Base-by-base conservation (phyloP, 1,140 invertebrate species). In the Pomacea maculata region DNA sequence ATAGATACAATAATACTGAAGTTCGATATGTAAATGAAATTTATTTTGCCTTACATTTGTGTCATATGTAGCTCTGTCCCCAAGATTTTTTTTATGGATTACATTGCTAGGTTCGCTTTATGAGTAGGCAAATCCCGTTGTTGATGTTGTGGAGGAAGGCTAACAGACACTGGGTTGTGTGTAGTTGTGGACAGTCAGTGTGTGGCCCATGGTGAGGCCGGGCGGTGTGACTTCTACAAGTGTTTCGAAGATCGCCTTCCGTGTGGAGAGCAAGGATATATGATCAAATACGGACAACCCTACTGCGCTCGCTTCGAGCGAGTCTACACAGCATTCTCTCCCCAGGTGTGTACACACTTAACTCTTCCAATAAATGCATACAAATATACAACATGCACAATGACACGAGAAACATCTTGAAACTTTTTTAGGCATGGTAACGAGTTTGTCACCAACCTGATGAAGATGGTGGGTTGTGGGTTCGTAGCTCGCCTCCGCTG, bases 191-290 rank as follows among this genome's bases (percentile, higher is more conserved):
- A 81, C n/a, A 52, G 34, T 15, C 11, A 19, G 12, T 81, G 80
- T 61, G 34, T 63, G 19, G 75, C 65, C 2, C 78, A 79, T 64
- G 78, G 81, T 29, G 10, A 63, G n/a, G 78, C 77, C 34, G 81
- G 81, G 8, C 14, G 52, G n/a, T 82, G 81, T 67, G 81, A 82
- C 55, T 82, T 82, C 78, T 82, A 82, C 71, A 17, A 71, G 17
- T 82, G 81, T 67, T 82, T 82, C 65, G 81, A 82, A 45, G 34
- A 75, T n/a, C 61, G 81, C 14, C 55, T 82, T 25, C 65, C 78
- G 19, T 82, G 81, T 67, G 65, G 81, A 0, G 54, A 19, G 15
- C 25, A 67, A 2, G 81, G 81, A 10, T 82, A 80, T 65, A 82
- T 82, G 81, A 19, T 52, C 12, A 67, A 63, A 55, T 79, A 75